Evolutionary conservation across 2,888 invertebrate genomes (phyloP).

Genomic region (Perithous albicinctus): DNA sequence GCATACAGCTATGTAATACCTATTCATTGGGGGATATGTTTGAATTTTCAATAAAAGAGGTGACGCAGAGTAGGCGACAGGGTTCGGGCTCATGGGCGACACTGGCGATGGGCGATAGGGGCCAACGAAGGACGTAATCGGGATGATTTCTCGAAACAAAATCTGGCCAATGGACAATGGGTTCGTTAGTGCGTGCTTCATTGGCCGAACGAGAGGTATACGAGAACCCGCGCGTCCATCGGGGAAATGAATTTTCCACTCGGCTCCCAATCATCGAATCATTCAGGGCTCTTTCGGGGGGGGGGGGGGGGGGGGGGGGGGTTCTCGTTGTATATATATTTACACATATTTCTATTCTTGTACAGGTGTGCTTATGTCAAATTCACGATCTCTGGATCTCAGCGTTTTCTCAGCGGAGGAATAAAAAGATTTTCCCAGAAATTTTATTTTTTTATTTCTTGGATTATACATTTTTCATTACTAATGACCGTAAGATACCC

Average conservation of each 20-base stretch:
- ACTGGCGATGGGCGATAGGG: slow-evolving; percentile 69
- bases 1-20: slow-evolving; percentile 11
- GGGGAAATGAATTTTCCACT: slow-evolving; percentile 74
- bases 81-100: slow-evolving; percentile 52
- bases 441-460: neutral
- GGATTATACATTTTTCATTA: neutral
- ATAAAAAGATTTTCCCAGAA: neutral
- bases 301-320: too few species aligned
- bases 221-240: slow-evolving; percentile 23
- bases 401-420: neutral
- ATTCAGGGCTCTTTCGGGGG: slow-evolving; percentile 72
- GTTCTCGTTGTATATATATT: too few species aligned
- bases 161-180: slow-evolving; percentile 73
- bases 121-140: slow-evolving; percentile 69
- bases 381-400: neutral
- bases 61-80: slow-evolving; percentile 1
- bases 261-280: slow-evolving; percentile 75
- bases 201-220: slow-evolving; percentile 65
- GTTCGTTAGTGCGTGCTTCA: slow-evolving; percentile 76
- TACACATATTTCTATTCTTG: neutral
- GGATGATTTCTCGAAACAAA: slow-evolving; percentile 71
- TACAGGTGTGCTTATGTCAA: neutral
- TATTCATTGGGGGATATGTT: slow-evolving; percentile 37
- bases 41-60: slow-evolving; percentile 46
- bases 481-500: too few species aligned